phyloP scores from a whole-genome alignment of 2,888 invertebrate species.

The Drosophila mayaguana region DNA sequence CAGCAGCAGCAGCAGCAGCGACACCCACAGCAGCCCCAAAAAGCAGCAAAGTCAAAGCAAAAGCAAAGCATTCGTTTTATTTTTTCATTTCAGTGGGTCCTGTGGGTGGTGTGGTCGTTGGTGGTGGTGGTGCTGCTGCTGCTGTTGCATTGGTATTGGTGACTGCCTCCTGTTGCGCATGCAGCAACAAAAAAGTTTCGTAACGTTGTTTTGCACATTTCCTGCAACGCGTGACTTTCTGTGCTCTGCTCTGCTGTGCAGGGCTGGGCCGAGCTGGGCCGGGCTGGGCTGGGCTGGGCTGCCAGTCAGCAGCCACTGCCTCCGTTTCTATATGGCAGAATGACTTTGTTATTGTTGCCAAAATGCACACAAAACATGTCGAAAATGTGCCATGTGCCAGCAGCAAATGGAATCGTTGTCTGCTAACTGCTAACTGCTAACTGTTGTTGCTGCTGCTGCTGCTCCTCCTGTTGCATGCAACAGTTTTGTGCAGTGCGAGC shows the following conservation, averaged over 20 bases:
- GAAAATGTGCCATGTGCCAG: constrained; percentile 81
- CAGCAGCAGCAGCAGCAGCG: constrained; percentile 23
- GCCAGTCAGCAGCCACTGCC: constrained; percentile 58
- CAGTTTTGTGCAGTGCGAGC: constrained; percentile 59
- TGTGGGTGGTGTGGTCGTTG: constrained; percentile 18
- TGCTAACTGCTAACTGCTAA: constrained; percentile 44
- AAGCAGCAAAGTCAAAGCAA: constrained; percentile 53
- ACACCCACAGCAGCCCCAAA: constrained; percentile 44
- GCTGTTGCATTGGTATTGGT: constrained; percentile 48
- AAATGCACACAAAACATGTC: constrained; percentile 79
- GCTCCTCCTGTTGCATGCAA: constrained; percentile 66
- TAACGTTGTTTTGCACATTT: constrained; percentile 80
- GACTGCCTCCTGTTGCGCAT: constrained; percentile 76
- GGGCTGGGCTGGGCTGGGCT: constrained; percentile 36
- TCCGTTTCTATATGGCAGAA: constrained; percentile 18
- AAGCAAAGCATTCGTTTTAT: constrained; percentile 16
- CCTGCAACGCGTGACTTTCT: constrained; percentile 68
- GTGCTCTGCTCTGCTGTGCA: constrained; percentile 27
- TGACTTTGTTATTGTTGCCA: constrained; percentile 59
- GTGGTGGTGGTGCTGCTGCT: neutral
- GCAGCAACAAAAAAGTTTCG: constrained; percentile 72
- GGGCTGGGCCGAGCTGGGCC: neutral
- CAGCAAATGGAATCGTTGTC: constrained; percentile 63
- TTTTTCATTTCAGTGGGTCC: constrained; percentile 8
- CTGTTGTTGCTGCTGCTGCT: constrained; percentile 10